Evolutionary conservation across 2,113 vertebrate genomes (phyloP).

Genomic region (Psilopogon haemacephalus): DNA sequence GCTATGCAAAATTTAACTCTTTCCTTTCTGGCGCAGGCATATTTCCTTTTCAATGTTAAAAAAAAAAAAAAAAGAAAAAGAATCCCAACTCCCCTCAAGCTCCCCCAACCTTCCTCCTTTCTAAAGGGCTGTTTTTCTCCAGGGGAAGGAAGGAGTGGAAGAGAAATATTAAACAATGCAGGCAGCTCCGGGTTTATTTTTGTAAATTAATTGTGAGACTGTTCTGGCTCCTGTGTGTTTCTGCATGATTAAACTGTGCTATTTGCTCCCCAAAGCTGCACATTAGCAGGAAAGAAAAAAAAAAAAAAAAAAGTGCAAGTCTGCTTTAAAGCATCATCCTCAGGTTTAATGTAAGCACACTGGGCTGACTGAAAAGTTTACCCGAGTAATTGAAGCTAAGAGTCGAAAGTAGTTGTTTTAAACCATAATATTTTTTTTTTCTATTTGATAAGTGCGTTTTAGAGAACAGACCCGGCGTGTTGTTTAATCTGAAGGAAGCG

Average conservation of each 20-base stretch:
- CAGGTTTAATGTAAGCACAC: slow-evolving; percentile 55
- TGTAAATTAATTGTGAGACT: slow-evolving; percentile 60
- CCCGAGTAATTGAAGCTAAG: slow-evolving; percentile 52
- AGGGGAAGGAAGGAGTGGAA: slow-evolving; percentile 47
- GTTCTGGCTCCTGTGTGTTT: slow-evolving; percentile 31
- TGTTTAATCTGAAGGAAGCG: slow-evolving; percentile 70
- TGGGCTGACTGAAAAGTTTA: slow-evolving; percentile 62
- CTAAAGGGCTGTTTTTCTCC: slow-evolving; percentile 41
- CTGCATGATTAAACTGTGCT: slow-evolving; percentile 48
- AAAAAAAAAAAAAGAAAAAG: neutral
- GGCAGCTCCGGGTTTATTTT: slow-evolving; percentile 52
- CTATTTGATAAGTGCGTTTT: slow-evolving; percentile 57
- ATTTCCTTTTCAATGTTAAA: neutral
- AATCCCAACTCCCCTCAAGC: neutral
- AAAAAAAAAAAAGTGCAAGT: neutral
- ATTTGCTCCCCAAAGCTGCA: slow-evolving; percentile 49
- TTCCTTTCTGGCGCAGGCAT: neutral
- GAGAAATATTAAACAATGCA: slow-evolving; percentile 63
- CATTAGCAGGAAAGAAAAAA: neutral
- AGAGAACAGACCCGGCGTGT: slow-evolving; percentile 27
- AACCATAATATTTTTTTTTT: neutral
- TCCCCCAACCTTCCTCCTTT: neutral
- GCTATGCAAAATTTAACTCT: slow-evolving; percentile 39
- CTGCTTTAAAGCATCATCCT: slow-evolving; percentile 47
- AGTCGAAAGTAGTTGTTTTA: slow-evolving; percentile 43